Base-by-base conservation (phyloP, 2,113 vertebrate species). In the Grallaria varia region DNA sequence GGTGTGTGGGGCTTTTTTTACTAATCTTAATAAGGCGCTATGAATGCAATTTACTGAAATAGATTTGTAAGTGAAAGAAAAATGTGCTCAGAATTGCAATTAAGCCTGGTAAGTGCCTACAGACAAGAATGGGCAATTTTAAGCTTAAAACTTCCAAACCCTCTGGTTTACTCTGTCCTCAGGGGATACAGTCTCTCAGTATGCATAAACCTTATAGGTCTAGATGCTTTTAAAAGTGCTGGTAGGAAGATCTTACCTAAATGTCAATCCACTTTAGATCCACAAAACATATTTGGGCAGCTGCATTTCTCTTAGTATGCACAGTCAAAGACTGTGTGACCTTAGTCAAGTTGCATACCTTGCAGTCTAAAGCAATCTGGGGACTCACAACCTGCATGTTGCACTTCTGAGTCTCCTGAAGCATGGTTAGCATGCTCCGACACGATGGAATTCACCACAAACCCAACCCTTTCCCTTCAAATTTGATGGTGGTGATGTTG, bases 51-150 rank as follows among this genome's bases (percentile, higher is more conserved):
- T 91, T 93, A 37, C 60, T 86, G 83, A 76, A 63, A 86, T 59
- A 94, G 52, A 90, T 93, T 93, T 84, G 76, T 88, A 92, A 89
- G 76, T 31, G 73, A 90, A 90, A 90, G 66, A 86, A 89, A 93
- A 81, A 60, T 60, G 83, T 94, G 83, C 49, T 79, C 60, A 58
- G 96, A 94, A 94, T 90, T 81, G n/a, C 83, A 96, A 84, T 90
- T 90, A 88, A 92, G 56, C 20, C 17, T 73, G n/a, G 10, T 45
- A 89, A 92, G 42, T 64, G 66, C 25, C 47, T 80, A 10, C 23
- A 88, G 79, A 83, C 8, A 83, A 66, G 50, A 90, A 90, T 2
- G 11, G n/a, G 35, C 47, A 77, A 71, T 90, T 90, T 89, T 82
- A 90, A 94, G 27, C 64, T 87, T 68, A 42, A 90, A 95, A 92